These are phyloP conservation scores for Chrysomela aeneicollis DNA, from an alignment of 2,888 invertebrate genomes.

Conservation along the genomic window DNA sequence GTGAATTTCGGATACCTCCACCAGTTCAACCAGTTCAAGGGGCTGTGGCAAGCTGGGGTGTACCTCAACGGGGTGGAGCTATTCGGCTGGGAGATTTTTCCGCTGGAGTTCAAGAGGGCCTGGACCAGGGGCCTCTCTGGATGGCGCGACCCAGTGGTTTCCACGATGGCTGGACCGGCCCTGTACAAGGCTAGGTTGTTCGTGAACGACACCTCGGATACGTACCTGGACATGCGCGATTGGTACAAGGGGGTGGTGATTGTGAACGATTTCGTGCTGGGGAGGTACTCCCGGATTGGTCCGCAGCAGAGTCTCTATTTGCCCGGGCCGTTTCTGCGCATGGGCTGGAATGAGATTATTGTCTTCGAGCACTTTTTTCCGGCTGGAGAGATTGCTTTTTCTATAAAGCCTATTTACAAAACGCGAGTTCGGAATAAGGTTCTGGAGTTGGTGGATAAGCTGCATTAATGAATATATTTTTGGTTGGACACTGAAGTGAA, in stretches of 20 bases:
- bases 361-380: constrained; percentile 58
- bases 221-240: constrained; percentile 78
- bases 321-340: constrained; percentile 76
- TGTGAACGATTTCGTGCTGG: constrained; percentile 86
- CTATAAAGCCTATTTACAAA: constrained; percentile 45
- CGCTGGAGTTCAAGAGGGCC: constrained; percentile 64
- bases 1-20: constrained; percentile 65
- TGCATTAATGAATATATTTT: too few relatives aligned
- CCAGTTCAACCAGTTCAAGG: constrained; percentile 59
- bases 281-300: constrained; percentile 79
- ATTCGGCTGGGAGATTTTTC: constrained; percentile 61
- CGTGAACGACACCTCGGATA: constrained; percentile 70
- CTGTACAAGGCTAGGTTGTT: constrained; percentile 66
- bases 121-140: constrained; percentile 55
- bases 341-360: constrained; percentile 60
- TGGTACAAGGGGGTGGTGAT: constrained; percentile 90
- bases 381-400: constrained; percentile 46
- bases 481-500: constrained; percentile 37
- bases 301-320: constrained; percentile 86
- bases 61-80: constrained; percentile 58
- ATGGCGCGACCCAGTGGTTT: constrained; percentile 70
- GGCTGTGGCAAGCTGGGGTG: constrained; percentile 59
- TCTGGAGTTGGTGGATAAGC: neutral
- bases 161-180: constrained; percentile 67
- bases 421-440: constrained; percentile 24